Conservation (phyloP, 1,140 invertebrate genomes). For the Conopomorpha cramerella region DNA sequence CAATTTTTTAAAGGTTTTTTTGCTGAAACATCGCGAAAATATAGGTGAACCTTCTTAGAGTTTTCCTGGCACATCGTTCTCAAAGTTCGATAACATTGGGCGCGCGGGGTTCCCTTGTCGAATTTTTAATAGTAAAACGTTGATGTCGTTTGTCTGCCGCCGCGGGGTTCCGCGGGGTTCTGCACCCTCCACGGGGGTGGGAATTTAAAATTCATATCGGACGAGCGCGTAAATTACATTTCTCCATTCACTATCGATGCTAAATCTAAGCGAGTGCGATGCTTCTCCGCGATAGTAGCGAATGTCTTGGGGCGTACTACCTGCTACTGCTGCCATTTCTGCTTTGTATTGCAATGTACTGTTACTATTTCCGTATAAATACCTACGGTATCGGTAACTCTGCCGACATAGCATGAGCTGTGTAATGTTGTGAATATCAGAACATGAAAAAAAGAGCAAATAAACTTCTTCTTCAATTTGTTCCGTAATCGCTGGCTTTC, state of each 20-base stretch:
- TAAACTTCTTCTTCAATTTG: too few relatives aligned
- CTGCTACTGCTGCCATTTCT: too few relatives aligned
- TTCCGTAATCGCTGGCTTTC: too few relatives aligned
- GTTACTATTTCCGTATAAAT: too few relatives aligned
- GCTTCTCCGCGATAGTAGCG: too few relatives aligned
- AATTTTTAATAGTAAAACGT: conserved; percentile 24
- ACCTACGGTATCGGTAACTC: too few relatives aligned
- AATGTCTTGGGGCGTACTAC: neutral
- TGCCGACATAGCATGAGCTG: too few relatives aligned
- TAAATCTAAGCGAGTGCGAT: too few relatives aligned
- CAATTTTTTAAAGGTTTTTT: conserved; percentile 10
- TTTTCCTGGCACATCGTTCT: neutral
- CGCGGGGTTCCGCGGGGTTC: conserved; percentile 2
- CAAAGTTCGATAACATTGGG: conserved; percentile 7
- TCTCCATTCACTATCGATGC: conserved; percentile 12
- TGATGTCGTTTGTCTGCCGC: conserved; percentile 18
- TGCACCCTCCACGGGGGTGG: conserved; percentile 9
- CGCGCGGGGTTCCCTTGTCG: conserved; percentile 9
- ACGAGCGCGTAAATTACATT: conserved; percentile 16
- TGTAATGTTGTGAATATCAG: too few relatives aligned
- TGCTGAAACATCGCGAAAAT: conserved; percentile 4
- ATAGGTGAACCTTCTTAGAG: too few relatives aligned
- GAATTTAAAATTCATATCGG: conserved; percentile 25
- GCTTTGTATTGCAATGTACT: too few relatives aligned
- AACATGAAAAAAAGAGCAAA: too few relatives aligned